Base-by-base conservation (phyloP, 2,113 vertebrate genomes). In the Lucifuga dentata region DNA sequence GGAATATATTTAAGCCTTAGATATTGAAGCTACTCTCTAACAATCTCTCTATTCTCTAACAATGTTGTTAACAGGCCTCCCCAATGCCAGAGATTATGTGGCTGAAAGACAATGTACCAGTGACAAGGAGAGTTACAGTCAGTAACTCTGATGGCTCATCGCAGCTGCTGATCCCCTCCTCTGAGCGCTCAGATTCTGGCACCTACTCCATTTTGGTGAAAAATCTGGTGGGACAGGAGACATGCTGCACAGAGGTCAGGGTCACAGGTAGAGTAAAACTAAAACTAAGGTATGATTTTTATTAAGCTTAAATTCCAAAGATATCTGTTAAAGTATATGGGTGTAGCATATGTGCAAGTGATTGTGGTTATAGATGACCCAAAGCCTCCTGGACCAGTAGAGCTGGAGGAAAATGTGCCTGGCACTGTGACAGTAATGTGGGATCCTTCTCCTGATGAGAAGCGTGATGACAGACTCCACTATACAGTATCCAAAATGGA, bases 391-490 rank as follows among this genome's bases (percentile, higher is more conserved):
- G 96, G 96, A 8, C 84, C 86, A 3, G 86, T 98, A 53, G 26
- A 40, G 11, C 59, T 98, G 78, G 88, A 93, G 55, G 93, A 96
- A 76, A 96, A 95, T 0, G 93, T 97, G 12, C 91, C 89, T 0
- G 92, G 90, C 2, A 93, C 95, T 0, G 94, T 98, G 76, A 97
- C 95, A 0, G 82, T 95, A 1, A 88, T 64, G 55, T 98, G 97
- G 96, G 91, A 91, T 29, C 92, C 95, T 1, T 97, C 96, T 8
- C 87, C 92, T 0, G 95, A 97, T 0, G 97, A 98, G 85, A 92
- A 91, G 49, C 86, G 86, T 11, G 95, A 92, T 0, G 64, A 70
- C 13, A 90, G 83, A 1, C 91, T 98, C 15, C 89, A 95, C 83
- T 98, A 98, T 69, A 78, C 86, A 0, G 89, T 98, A 64, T 88